Evolutionary conservation across 2,888 invertebrate species (phyloP).

Genomic region (Watsonalla cultraria): DNA sequence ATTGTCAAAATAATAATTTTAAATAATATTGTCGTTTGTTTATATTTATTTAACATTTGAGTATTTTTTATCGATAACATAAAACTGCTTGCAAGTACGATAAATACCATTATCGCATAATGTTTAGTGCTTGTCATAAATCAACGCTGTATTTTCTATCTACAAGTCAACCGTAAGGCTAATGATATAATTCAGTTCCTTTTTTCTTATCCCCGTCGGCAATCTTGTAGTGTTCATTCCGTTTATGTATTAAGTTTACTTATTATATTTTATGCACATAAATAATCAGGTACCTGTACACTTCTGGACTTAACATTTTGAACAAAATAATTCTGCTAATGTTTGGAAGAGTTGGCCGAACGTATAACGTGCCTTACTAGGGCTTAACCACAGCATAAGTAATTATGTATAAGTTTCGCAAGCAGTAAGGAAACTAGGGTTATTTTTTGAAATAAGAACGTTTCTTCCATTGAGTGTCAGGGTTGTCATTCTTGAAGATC

Average conservation of each 20-base stretch:
- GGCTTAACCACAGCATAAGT: no score
- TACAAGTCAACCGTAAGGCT: slow-evolving; percentile 1
- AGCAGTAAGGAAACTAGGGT: no score
- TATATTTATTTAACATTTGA: background rate
- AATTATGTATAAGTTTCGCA: no score
- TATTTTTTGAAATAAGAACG: no score
- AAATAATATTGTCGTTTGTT: background rate
- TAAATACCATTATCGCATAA: slow-evolving; percentile 29
- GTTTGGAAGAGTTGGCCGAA: no score
- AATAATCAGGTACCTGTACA: no score
- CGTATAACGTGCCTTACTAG: no score
- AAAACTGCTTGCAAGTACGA: slow-evolving; percentile 12
- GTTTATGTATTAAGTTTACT: background rate
- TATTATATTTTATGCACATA: no score
- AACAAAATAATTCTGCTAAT: no score
- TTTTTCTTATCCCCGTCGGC: background rate
- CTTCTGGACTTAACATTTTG: no score
- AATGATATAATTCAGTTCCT: slow-evolving; percentile 2
- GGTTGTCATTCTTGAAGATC: no score
- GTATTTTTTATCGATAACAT: slow-evolving; percentile 7
- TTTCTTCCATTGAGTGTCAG: no score
- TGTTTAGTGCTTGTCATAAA: slow-evolving; percentile 30
- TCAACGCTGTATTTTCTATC: slow-evolving; percentile 6
- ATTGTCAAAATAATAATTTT: background rate
- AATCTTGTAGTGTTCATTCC: background rate